phyloP scores from a whole-genome alignment of 1,140 invertebrate genomes.

The Drosophila novamexicana region DNA sequence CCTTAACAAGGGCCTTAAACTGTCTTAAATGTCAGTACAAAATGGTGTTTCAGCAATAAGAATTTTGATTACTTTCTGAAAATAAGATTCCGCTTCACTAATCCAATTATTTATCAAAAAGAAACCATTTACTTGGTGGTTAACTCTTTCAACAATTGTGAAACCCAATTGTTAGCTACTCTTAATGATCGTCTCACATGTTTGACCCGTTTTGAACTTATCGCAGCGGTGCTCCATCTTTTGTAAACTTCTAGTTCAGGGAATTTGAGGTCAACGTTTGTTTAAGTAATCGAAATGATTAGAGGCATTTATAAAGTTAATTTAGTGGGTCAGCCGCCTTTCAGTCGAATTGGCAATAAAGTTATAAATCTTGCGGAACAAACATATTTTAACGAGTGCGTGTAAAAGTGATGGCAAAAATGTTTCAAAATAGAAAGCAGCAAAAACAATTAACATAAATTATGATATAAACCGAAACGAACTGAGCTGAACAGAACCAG shows the following conservation, averaged over 20 bases:
- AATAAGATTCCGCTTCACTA: no score
- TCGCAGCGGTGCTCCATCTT: not conserved
- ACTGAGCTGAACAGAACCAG: no score
- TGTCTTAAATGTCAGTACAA: no score
- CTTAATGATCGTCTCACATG: conserved; percentile 5
- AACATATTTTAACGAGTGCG: conserved; percentile 31
- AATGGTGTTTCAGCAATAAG: no score
- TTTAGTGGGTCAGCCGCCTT: conserved; percentile 42
- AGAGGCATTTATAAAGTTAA: conserved; percentile 2
- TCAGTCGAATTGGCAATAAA: conserved; percentile 40
- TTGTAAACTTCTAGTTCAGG: not conserved
- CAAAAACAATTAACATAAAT: conserved; percentile 59
- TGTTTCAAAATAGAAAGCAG: conserved; percentile 44
- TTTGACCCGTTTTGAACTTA: not conserved
- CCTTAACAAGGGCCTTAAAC: no score
- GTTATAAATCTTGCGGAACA: conserved; percentile 46
- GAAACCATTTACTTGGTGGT: conserved; percentile 6
- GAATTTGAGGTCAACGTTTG: conserved; percentile 16
- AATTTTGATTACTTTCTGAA: no score
- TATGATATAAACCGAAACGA: conserved; percentile 27
- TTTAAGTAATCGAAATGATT: conserved; percentile 11
- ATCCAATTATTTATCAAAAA: not conserved
- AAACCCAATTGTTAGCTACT: not conserved
- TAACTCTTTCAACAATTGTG: not conserved
- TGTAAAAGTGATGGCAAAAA: conserved; percentile 9